phyloP scores from a whole-genome alignment of 2,113 vertebrate genomes.

The Cyprinodon brontotheroides region DNA sequence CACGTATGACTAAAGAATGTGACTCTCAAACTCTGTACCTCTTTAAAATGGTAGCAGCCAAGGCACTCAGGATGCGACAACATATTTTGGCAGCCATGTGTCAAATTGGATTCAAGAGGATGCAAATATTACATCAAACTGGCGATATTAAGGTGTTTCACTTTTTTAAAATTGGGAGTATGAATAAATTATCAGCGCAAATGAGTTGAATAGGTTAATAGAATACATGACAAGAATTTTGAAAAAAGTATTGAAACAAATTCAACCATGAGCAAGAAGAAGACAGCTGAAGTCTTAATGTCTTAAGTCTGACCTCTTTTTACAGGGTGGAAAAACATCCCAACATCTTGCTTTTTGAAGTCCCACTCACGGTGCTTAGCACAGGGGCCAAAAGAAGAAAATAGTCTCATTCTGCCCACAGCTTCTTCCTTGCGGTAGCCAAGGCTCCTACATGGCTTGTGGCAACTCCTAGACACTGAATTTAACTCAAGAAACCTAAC shows the following conservation, averaged over 20 bases:
- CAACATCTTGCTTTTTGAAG: no score
- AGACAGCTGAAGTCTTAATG: no score
- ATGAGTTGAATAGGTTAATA: not conserved
- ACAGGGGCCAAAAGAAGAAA: no score
- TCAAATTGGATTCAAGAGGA: conserved; percentile 2
- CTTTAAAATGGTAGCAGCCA: conserved; percentile 54
- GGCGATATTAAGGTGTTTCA: not conserved
- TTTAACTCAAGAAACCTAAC: not conserved
- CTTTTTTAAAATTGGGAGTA: not conserved
- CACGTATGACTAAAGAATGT: conserved; percentile 57
- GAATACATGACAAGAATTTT: not conserved
- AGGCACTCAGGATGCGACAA: conserved; percentile 4
- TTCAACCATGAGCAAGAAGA: not conserved
- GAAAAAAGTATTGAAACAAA: not conserved
- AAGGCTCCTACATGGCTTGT: no score
- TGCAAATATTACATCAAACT: not conserved
- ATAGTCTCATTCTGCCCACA: no score
- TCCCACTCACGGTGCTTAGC: no score
- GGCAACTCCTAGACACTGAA: not conserved
- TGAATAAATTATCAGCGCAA: not conserved
- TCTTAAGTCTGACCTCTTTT: no score
- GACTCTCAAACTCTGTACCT: conserved; percentile 55
- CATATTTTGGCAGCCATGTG: not conserved
- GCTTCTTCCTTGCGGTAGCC: no score
- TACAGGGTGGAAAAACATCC: no score